These are phyloP conservation scores for Theretra japonica DNA, from an alignment of 2,888 invertebrate genomes.

Conservation along the genomic window DNA sequence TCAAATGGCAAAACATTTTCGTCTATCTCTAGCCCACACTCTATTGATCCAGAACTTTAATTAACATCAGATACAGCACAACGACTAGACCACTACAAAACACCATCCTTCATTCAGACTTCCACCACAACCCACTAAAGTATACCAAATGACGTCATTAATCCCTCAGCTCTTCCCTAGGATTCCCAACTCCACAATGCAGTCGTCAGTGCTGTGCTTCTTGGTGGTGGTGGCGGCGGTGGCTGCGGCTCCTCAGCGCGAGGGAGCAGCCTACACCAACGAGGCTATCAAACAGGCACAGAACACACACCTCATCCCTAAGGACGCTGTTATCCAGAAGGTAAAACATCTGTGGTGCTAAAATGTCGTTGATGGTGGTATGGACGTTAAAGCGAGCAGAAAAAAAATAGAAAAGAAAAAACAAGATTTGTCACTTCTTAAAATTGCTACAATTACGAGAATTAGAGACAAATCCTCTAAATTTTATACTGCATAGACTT, in stretches of 20 bases:
- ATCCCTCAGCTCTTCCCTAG: not conserved
- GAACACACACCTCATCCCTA: constrained; percentile 92
- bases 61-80: no score
- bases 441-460: no score
- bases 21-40: no score
- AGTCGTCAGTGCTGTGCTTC: constrained; percentile 69
- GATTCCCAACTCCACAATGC: constrained; percentile 54
- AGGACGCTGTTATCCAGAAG: constrained; percentile 94
- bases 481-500: no score
- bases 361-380: no score
- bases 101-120: no score
- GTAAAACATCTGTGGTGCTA: constrained; percentile 59
- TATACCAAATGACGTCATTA: not conserved
- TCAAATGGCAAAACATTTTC: not conserved
- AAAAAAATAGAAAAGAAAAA: no score
- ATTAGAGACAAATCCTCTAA: no score
- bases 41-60: no score
- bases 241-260: constrained; percentile 88
- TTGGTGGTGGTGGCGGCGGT: constrained; percentile 78
- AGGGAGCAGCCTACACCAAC: constrained; percentile 92
- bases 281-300: constrained; percentile 95
- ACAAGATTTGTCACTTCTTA: no score
- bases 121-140: not conserved
- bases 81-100: no score
- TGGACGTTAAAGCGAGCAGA: no score